A percentile compares a stretch with the other conserved stretches of the same genome.
These are phyloP conservation scores for Pterophyllum scalare DNA, from an alignment of 2,113 vertebrate genomes.

Conservation along the genomic window DNA sequence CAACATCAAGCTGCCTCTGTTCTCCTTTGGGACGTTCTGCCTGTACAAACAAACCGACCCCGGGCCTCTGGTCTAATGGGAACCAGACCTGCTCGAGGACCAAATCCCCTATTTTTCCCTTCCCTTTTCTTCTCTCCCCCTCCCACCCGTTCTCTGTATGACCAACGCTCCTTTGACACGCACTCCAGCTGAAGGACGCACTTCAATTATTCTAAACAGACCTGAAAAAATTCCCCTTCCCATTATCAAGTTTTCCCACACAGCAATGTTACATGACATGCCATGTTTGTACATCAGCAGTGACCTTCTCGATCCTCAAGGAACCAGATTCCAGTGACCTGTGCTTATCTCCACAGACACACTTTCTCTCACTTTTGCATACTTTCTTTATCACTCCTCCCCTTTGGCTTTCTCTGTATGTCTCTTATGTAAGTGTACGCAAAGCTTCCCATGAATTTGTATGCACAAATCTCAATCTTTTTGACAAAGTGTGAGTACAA, in stretches of 20 bases:
- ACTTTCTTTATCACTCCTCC: conserved; percentile 51
- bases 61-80: conserved; percentile 82
- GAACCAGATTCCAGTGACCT: conserved; percentile 56
- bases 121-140: conserved; percentile 9
- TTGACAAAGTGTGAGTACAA: neutral
- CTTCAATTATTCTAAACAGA: conserved; percentile 84
- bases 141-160: neutral
- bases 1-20: conserved; percentile 68
- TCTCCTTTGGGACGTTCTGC: conserved; percentile 78
- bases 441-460: conserved; percentile 10
- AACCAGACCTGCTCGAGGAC: conserved; percentile 81
- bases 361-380: conserved; percentile 54
- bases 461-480: neutral
- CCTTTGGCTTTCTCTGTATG: neutral
- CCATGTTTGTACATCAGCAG: conserved; percentile 47
- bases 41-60: conserved; percentile 80
- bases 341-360: conserved; percentile 56
- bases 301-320: conserved; percentile 68
- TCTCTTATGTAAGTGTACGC: neutral
- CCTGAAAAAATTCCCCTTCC: conserved; percentile 80
- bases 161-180: conserved; percentile 57
- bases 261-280: conserved; percentile 45
- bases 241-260: conserved; percentile 73
- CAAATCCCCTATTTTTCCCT: conserved; percentile 54
- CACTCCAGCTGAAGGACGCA: conserved; percentile 76